Percentiles rank a stretch among this genome's conserved stretches.
These are phyloP conservation scores for Mylabris sibirica DNA, from an alignment of 2,888 invertebrate species.

Conservation along the genomic window DNA sequence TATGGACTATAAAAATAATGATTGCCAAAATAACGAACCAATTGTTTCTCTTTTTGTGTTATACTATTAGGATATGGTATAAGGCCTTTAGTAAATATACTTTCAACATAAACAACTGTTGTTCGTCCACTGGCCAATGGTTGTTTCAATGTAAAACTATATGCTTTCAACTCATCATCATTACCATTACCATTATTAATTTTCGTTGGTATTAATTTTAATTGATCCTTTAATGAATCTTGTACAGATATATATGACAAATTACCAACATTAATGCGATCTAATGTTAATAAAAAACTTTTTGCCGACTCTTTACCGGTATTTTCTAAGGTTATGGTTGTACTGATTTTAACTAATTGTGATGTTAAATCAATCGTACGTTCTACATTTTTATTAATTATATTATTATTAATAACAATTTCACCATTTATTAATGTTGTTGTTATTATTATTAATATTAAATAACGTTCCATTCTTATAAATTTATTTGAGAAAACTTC, in stretches of 20 bases:
- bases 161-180: conserved; percentile 45
- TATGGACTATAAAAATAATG: conserved; percentile 88
- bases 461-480: conserved; percentile 43
- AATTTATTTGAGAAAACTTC: conserved; percentile 21
- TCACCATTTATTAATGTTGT: conserved; percentile 38
- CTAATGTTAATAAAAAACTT: conserved; percentile 75
- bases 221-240: conserved; percentile 68
- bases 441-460: conserved; percentile 36
- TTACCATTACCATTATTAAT: conserved; percentile 62
- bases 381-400: conserved; percentile 81
- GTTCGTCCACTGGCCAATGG: conserved; percentile 68
- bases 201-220: conserved; percentile 60
- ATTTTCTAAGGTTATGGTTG: conserved; percentile 85
- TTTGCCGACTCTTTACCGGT: conserved; percentile 75
- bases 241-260: conserved; percentile 80
- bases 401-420: conserved; percentile 65
- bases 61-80: conserved; percentile 88
- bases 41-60: conserved; percentile 91
- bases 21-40: conserved; percentile 87
- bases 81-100: conserved; percentile 78
- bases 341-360: conserved; percentile 85
- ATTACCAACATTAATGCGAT: conserved; percentile 68
- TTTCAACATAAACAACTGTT: conserved; percentile 71
- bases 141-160: conserved; percentile 65
- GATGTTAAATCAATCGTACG: conserved; percentile 86